Percentiles rank a stretch among this genome's conserved stretches.
Conservation (phyloP, 2,113 vertebrate species). For the Sapajus apella region DNA sequence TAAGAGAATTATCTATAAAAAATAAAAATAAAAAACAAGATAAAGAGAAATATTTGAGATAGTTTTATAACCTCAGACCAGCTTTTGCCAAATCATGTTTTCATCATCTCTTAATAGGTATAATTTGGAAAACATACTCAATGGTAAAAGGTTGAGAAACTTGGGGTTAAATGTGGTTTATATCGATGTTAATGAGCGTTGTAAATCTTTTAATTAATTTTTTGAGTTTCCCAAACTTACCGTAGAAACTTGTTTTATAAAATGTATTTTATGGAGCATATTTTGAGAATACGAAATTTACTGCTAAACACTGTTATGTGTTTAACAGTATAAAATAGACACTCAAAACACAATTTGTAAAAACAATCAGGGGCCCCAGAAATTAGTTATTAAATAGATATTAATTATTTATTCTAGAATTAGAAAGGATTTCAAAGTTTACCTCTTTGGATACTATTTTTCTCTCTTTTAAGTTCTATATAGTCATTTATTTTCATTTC, state of each 20-base stretch:
- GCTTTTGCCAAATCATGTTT: not conserved
- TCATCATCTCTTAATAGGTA: not conserved
- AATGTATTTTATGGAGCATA: not conserved
- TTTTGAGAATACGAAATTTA: not conserved
- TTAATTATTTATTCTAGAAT: not conserved
- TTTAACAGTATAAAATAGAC: not conserved
- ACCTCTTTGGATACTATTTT: not conserved
- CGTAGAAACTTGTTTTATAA: not conserved
- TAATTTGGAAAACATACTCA: not conserved
- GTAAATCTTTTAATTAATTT: not conserved
- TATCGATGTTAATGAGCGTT: not conserved
- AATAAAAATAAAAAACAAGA: not conserved
- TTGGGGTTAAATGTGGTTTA: not conserved
- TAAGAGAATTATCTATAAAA: not conserved
- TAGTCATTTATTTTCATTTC: constrained; percentile 14
- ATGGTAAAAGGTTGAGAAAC: not conserved
- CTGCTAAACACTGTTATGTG: not conserved
- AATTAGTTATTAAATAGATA: not conserved
- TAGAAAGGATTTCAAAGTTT: not conserved
- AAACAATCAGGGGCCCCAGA: not conserved
- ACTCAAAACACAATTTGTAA: not conserved
- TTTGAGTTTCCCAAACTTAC: not conserved
- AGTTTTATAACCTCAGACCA: not conserved
- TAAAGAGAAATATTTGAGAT: not conserved
- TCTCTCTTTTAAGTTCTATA: not conserved